These are phyloP conservation scores for Lepidurus couesii DNA, from an alignment of 1,140 invertebrate species.

Conservation along the genomic window DNA sequence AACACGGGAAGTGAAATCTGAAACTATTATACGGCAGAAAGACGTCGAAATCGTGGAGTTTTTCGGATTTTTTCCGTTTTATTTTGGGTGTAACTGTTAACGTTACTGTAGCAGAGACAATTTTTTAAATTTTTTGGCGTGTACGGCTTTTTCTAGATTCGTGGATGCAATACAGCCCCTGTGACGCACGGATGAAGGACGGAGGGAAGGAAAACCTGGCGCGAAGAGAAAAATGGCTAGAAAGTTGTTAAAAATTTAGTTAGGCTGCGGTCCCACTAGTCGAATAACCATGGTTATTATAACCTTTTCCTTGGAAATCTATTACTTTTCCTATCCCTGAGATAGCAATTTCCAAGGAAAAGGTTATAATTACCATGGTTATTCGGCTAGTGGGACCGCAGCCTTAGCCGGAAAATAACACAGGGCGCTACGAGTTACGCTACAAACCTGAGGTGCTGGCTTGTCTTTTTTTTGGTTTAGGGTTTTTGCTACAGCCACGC, in stretches of 20 bases:
- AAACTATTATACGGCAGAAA: background rate
- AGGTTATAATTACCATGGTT: too few species aligned
- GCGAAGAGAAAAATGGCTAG: background rate
- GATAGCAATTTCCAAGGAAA: too few species aligned
- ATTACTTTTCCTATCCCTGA: too few species aligned
- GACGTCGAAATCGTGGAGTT: background rate
- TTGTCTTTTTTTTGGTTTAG: too few species aligned
- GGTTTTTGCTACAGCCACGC: too few species aligned
- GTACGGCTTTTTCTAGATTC: background rate
- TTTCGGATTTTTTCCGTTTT: background rate
- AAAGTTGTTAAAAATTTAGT: background rate
- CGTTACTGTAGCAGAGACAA: background rate
- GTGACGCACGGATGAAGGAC: slow-evolving; percentile 16
- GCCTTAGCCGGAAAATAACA: background rate
- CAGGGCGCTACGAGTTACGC: background rate
- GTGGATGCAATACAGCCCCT: background rate
- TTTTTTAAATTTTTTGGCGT: background rate
- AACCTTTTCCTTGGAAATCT: too few species aligned
- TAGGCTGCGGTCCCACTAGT: too few species aligned
- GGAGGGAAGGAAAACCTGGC: background rate
- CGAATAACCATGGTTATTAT: too few species aligned
- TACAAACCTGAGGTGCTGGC: too few species aligned
- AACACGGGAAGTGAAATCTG: background rate
- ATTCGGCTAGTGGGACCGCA: too few species aligned
- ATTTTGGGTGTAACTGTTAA: background rate